Conservation (phyloP, 1,140 invertebrate species). For the Drosophila tsacasi region DNA sequence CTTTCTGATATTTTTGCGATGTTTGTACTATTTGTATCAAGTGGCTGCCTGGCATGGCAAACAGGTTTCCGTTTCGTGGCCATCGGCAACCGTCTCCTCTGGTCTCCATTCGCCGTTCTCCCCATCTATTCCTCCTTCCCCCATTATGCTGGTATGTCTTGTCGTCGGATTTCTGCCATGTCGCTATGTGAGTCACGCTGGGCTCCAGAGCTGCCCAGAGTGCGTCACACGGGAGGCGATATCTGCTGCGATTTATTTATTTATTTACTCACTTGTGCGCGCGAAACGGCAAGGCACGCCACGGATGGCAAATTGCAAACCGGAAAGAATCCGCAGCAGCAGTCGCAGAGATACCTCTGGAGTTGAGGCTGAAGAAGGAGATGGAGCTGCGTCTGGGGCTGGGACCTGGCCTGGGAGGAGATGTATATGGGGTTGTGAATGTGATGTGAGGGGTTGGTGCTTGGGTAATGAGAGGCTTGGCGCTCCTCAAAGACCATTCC, state of each 20-base stretch:
- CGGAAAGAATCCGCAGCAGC: slow-evolving; percentile 28
- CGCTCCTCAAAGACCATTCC: slow-evolving; percentile 18
- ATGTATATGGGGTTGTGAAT: neutral
- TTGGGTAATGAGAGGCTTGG: neutral
- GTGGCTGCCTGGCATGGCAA: slow-evolving; percentile 18
- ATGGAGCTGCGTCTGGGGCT: neutral
- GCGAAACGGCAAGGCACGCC: slow-evolving; percentile 1
- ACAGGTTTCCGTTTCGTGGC: slow-evolving; percentile 30
- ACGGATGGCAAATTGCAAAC: slow-evolving; percentile 39
- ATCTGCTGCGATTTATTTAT: slow-evolving; percentile 68
- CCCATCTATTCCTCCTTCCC: neutral
- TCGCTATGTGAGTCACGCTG: slow-evolving; percentile 57
- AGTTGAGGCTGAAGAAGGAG: neutral
- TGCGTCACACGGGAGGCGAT: slow-evolving; percentile 57
- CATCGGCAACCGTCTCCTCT: slow-evolving; percentile 15
- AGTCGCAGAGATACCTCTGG: slow-evolving; percentile 7
- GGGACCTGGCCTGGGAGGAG: neutral
- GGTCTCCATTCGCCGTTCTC: neutral
- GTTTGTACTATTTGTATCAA: slow-evolving; percentile 18
- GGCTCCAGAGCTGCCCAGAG: slow-evolving; percentile 7
- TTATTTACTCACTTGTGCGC: slow-evolving; percentile 43
- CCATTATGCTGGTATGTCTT: slow-evolving; percentile 30
- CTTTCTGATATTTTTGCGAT: neutral
- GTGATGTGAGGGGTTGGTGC: neutral
- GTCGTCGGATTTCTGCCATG: slow-evolving; percentile 28